Evolutionary conservation across 2,888 invertebrate genomes (phyloP).

Genomic region (Synanthedon andrenaeformis): DNA sequence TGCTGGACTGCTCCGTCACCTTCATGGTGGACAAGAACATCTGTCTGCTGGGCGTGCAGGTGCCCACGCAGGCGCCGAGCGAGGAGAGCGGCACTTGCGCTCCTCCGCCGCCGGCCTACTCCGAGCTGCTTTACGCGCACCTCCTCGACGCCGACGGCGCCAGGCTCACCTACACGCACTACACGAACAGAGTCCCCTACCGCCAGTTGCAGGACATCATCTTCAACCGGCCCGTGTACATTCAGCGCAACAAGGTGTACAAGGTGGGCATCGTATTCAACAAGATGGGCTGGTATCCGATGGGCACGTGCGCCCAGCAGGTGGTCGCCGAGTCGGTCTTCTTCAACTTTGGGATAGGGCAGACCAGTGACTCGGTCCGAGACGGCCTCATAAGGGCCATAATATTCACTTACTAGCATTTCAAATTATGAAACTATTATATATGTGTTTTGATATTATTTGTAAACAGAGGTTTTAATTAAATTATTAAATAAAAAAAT

Average conservation of each 20-base stretch:
- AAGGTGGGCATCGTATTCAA: constrained; percentile 86
- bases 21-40: constrained; percentile 86
- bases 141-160: constrained; percentile 84
- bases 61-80: constrained; percentile 78
- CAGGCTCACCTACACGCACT: constrained; percentile 84
- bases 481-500: too few species aligned
- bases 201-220: constrained; percentile 81
- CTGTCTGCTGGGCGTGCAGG: constrained; percentile 80
- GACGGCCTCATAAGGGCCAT: constrained; percentile 85
- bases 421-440: not conserved
- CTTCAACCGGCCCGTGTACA: constrained; percentile 83
- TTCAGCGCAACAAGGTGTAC: constrained; percentile 81
- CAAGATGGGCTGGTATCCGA: constrained; percentile 85
- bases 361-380: constrained; percentile 76
- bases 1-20: constrained; percentile 81
- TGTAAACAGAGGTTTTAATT: not conserved
- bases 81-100: constrained; percentile 40
- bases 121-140: constrained; percentile 85
- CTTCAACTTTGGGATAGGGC: constrained; percentile 82
- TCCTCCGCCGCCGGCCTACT: constrained; percentile 53
- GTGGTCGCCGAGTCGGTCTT: constrained; percentile 77
- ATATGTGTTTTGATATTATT: not conserved
- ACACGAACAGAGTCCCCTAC: constrained; percentile 81
- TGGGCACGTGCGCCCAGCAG: constrained; percentile 78
- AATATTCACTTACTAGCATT: constrained; percentile 72